Evolutionary conservation across 2,113 vertebrate genomes (phyloP), one percentile per base, ranked within the genome.

Genomic region (Tachysurus fulvidraco): DNA sequence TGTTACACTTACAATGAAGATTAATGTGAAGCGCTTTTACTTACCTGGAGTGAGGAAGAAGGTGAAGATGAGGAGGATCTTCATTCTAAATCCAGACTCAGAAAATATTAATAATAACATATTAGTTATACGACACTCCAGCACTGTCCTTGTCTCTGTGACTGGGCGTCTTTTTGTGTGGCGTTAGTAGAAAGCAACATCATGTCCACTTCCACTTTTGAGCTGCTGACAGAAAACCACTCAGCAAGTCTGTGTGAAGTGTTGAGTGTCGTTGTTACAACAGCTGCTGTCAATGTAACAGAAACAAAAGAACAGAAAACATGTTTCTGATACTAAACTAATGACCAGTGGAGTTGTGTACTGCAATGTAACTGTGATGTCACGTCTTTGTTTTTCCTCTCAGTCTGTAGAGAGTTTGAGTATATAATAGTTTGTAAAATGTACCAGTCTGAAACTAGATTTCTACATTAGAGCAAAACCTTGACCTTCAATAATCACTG

Each of bases 51-150:
- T 77, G 50, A 77, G 74, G 25, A 14, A 77, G 74, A 77, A 28
- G 50, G 23, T 54, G 74, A 77, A 77, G 50, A 54, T 28, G n/a
- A 77, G n/a, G 74, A 77, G 25, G 25, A 54, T 77, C 74, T 77
- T 17, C 50, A 77, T 77, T 28, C 74, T 77, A 54, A 54, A 4
- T 54, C 74, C 23, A 17, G 50, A 77, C 25, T n/a, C 23, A 50
- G 13, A 28, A 28, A 50, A 25, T 76, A 77, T n/a, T 13, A 50
- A 50, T 50, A 12, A n/a, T 5, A 50, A 50, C 2, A 12, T 16
- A 13, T 50, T 16, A 52, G 21, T 77, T 17, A 28, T 77, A 0
- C 6, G 7, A 7, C 14, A 28, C 23, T 7, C 74, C 16, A 13
- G 17, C 7, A 54, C 46, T 9, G 50, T 10, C 74, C 54, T 13